Evolutionary conservation across 2,888 invertebrate genomes (phyloP).

Genomic region (Tinea semifulvella): DNA sequence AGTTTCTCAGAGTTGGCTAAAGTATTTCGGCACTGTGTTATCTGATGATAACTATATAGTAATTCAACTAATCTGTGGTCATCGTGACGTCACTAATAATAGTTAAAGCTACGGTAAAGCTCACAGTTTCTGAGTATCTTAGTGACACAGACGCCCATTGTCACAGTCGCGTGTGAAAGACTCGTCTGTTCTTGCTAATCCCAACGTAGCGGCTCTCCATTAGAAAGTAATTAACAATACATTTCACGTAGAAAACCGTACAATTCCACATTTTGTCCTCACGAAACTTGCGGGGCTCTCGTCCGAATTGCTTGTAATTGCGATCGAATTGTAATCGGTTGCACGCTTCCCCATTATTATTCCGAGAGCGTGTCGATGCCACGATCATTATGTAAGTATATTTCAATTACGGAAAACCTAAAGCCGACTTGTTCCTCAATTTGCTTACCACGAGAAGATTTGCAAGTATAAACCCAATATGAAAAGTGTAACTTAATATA

Average conservation of each 20-base stretch:
- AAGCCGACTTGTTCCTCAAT: slow-evolving; percentile 43
- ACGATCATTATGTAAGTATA: slow-evolving; percentile 37
- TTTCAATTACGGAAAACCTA: slow-evolving; percentile 33
- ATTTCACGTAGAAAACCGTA: slow-evolving; percentile 31
- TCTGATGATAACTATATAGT: too few species aligned
- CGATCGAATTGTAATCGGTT: slow-evolving; percentile 45
- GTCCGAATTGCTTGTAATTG: slow-evolving; percentile 33
- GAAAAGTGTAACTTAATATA: too few species aligned
- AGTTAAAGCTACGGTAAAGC: not conserved
- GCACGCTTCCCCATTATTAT: slow-evolving; percentile 40
- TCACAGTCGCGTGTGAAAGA: slow-evolving; percentile 41
- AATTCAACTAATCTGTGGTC: not conserved
- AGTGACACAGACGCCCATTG: slow-evolving; percentile 30
- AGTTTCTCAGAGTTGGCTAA: not conserved
- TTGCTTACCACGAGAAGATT: not conserved
- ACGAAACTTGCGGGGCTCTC: slow-evolving; percentile 29
- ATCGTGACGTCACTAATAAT: not conserved
- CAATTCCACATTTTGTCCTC: slow-evolving; percentile 26
- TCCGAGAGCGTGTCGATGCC: slow-evolving; percentile 27
- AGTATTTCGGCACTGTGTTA: not conserved
- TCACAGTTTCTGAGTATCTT: not conserved
- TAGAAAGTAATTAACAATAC: slow-evolving; percentile 54
- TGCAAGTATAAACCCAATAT: slow-evolving; percentile 19
- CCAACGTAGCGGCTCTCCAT: slow-evolving; percentile 38
- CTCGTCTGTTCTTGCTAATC: slow-evolving; percentile 30